phyloP scores from a whole-genome alignment of 2,797 vertebrate genomes.

The Taenioides sp. region DNA sequence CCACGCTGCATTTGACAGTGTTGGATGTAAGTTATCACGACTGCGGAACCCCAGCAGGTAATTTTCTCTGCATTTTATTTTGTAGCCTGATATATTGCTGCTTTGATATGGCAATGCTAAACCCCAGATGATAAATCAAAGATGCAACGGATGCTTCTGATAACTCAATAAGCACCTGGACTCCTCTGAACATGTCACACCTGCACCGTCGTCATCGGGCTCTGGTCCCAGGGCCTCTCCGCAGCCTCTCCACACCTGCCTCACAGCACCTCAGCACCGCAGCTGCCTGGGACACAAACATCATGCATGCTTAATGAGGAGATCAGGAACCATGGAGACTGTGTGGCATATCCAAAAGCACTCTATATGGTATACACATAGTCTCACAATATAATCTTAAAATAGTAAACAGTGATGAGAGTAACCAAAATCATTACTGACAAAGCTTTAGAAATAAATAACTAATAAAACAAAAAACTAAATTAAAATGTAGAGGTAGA shows the following conservation, averaged over 20 bases:
- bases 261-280: slow-evolving; percentile 66
- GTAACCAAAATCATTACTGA: not conserved
- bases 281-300: slow-evolving; percentile 70
- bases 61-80: slow-evolving; percentile 65
- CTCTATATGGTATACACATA: slow-evolving; percentile 34
- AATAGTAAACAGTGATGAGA: not conserved
- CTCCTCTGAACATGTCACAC: slow-evolving; percentile 81
- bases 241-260: slow-evolving; percentile 80
- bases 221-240: slow-evolving; percentile 69
- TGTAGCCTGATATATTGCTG: slow-evolving; percentile 64
- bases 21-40: slow-evolving; percentile 50
- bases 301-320: slow-evolving; percentile 79
- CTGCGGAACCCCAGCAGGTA: slow-evolving; percentile 40
- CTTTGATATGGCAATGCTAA: slow-evolving; percentile 70
- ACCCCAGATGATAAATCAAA: slow-evolving; percentile 79
- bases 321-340: slow-evolving; percentile 64
- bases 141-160: slow-evolving; percentile 75
- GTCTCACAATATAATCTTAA: not conserved
- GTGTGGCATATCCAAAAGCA: slow-evolving; percentile 47
- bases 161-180: slow-evolving; percentile 86
- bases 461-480: not conserved
- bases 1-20: slow-evolving; percentile 30
- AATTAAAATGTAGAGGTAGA: too few relatives aligned
- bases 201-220: slow-evolving; percentile 70
- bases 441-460: not conserved